Conservation (phyloP, 1,140 invertebrate genomes). For the Macrotrachela quadricornifera region DNA sequence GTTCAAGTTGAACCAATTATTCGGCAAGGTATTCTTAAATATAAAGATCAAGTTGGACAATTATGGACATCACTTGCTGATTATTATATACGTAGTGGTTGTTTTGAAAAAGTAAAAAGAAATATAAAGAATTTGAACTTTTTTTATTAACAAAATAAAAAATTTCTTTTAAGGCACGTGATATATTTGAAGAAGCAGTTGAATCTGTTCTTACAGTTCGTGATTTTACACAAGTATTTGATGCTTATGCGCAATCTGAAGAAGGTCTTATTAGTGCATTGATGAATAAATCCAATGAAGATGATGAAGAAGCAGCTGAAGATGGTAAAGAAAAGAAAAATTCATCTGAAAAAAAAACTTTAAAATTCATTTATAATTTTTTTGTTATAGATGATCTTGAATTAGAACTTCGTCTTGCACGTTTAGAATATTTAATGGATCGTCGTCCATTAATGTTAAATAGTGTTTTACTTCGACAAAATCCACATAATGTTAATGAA, state of each 20-base stretch:
- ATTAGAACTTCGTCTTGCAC: conserved; percentile 59
- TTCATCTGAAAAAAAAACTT: conserved; percentile 10
- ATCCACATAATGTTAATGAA: conserved; percentile 95
- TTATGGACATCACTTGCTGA: conserved; percentile 94
- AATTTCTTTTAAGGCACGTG: conserved; percentile 44
- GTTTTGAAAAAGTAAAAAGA: conserved; percentile 61
- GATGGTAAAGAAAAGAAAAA: background rate
- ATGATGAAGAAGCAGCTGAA: background rate
- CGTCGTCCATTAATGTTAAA: conserved; percentile 73
- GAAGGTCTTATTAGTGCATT: conserved; percentile 70
- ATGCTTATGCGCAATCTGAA: conserved; percentile 97
- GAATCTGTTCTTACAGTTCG: conserved; percentile 78
- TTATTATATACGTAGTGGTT: conserved; percentile 83
- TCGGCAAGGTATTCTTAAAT: conserved; percentile 71
- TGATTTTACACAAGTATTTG: conserved; percentile 96
- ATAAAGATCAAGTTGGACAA: conserved; percentile 90
- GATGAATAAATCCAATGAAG: conserved; percentile 58
- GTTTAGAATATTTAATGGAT: conserved; percentile 87
- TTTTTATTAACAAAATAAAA: background rate
- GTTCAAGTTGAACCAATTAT: conserved; percentile 96
- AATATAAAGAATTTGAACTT: too few relatives aligned
- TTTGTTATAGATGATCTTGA: conserved; percentile 72
- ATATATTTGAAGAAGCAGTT: conserved; percentile 97
- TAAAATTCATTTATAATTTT: conserved; percentile 9
- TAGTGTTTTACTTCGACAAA: conserved; percentile 74